Conservation (phyloP, 2,113 vertebrate genomes). For the Pimephales promelas region DNA sequence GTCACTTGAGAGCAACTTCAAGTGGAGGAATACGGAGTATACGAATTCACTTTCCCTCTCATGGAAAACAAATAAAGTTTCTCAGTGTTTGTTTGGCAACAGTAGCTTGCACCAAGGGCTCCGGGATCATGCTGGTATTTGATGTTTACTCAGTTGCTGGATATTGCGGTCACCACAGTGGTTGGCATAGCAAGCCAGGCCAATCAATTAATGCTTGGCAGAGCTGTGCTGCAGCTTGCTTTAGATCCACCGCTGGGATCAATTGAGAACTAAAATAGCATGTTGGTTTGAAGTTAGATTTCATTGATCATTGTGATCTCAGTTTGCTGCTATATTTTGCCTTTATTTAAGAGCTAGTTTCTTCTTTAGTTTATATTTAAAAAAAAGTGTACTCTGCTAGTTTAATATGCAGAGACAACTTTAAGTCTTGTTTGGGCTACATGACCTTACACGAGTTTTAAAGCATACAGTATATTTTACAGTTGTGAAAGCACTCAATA, state of each 20-base stretch:
- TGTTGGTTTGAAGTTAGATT: neutral
- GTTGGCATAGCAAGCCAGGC: neutral
- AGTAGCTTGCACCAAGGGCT: slow-evolving; percentile 16
- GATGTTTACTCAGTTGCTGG: slow-evolving; percentile 31
- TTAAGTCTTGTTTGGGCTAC: neutral
- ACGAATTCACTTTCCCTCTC: neutral
- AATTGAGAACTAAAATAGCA: neutral
- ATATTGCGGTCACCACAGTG: slow-evolving; percentile 29
- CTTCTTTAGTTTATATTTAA: neutral
- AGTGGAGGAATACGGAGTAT: neutral
- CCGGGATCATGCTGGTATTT: slow-evolving; percentile 43
- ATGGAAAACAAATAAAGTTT: slow-evolving; percentile 48
- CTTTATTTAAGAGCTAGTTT: neutral
- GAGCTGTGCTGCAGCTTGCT: neutral
- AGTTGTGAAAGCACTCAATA: neutral
- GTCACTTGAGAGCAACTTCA: neutral
- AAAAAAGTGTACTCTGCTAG: neutral
- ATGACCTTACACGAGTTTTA: neutral
- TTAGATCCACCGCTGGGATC: neutral
- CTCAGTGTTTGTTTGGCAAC: slow-evolving; percentile 50
- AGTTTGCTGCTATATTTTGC: neutral
- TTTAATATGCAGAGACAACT: neutral
- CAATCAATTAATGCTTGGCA: slow-evolving; percentile 28
- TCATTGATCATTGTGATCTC: neutral
- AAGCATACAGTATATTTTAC: neutral